Evolutionary conservation across 2,113 vertebrate genomes (phyloP).

Genomic region (Centrocercus urophasianus): DNA sequence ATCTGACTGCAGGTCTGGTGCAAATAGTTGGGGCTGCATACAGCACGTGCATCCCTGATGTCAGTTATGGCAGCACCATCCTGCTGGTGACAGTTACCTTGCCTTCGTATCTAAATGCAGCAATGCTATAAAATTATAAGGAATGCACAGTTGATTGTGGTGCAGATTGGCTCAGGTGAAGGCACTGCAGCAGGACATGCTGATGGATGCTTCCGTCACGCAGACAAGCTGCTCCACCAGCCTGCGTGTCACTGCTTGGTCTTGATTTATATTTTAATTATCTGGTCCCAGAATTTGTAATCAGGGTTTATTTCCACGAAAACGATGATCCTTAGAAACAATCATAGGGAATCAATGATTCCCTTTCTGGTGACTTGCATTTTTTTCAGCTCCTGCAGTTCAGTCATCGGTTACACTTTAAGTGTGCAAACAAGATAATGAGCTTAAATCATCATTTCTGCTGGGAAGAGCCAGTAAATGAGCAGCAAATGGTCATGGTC

Average conservation of each 20-base stretch:
- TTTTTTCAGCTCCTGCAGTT: neutral
- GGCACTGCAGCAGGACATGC: neutral
- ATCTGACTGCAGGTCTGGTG: fast-evolving
- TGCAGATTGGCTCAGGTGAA: neutral
- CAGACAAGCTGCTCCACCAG: neutral
- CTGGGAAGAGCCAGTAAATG: fast-evolving
- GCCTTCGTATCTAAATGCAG: neutral
- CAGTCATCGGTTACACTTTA: fast-evolving
- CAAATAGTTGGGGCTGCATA: fast-evolving
- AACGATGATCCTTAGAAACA: neutral
- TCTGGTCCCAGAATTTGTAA: neutral
- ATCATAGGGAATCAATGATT: neutral
- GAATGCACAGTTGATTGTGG: fast-evolving
- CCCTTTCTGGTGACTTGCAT: neutral
- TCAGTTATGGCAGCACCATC: fast-evolving
- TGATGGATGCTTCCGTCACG: too few species aligned
- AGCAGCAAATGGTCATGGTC: fast-evolving
- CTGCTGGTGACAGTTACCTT: neutral
- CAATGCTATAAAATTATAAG: fast-evolving
- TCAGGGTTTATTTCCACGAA: neutral
- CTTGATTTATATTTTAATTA: fast-evolving
- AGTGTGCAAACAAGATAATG: fast-evolving
- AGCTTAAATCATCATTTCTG: neutral
- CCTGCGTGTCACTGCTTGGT: fast-evolving
- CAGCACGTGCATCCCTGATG: fast-evolving